These are phyloP conservation scores for Thyatira batis DNA, from an alignment of 2,888 invertebrate genomes.

Conservation along the genomic window DNA sequence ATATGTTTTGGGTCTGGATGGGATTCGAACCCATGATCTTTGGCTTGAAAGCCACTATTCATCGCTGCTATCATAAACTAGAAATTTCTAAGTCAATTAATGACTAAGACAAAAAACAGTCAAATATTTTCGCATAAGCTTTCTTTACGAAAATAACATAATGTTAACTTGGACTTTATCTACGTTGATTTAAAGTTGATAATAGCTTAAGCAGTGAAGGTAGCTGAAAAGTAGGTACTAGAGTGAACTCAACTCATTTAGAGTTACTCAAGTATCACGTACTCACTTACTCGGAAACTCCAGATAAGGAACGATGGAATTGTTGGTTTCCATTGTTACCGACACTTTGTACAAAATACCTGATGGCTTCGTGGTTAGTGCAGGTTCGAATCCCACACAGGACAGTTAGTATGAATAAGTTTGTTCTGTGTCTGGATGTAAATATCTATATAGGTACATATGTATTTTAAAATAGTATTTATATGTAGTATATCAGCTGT, in stretches of 20 bases:
- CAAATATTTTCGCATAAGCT: neutral
- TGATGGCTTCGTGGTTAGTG: too few species aligned
- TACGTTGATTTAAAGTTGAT: slow-evolving; percentile 4
- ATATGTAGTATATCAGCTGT: too few species aligned
- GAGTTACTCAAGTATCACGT: slow-evolving; percentile 35
- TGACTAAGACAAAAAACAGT: neutral
- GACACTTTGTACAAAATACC: slow-evolving; percentile 4
- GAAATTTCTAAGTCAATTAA: too few species aligned
- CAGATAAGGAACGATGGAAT: slow-evolving; percentile 34
- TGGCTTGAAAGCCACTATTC: too few species aligned
- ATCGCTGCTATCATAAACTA: too few species aligned
- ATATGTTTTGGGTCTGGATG: too few species aligned
- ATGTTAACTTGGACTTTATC: slow-evolving; percentile 1
- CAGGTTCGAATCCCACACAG: too few species aligned
- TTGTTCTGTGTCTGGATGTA: too few species aligned
- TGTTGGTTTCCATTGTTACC: slow-evolving; percentile 23
- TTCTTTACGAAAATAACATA: neutral
- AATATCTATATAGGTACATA: too few species aligned
- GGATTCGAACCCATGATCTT: too few species aligned
- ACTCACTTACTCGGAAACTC: slow-evolving; percentile 42
- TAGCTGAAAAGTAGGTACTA: neutral
- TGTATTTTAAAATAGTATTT: too few species aligned
- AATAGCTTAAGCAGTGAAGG: neutral
- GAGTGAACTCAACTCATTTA: slow-evolving; percentile 26
- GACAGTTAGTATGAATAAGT: too few species aligned